Evolutionary conservation across 1,140 invertebrate genomes (phyloP), one percentile per base, ranked within the genome.

Genomic region (Penaeus vannamei): DNA sequence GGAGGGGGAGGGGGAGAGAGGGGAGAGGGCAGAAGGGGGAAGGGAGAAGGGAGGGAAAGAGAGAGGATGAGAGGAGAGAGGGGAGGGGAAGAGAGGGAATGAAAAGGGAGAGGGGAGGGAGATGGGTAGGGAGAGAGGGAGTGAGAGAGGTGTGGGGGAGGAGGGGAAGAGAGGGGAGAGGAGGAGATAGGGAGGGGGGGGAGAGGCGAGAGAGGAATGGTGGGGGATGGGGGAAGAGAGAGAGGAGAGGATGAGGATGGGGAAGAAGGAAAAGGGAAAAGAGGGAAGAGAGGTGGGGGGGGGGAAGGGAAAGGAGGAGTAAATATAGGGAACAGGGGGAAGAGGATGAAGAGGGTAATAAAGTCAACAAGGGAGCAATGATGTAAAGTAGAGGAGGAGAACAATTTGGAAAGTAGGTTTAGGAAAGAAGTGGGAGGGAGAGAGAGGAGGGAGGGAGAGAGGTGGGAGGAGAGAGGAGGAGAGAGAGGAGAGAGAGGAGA

Each of bases 1-100:
- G 46, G 77, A 80, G 32, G 36, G 77, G 36, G 32, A 80, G 77
- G 36, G 32, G 36, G 8, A 42, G 83, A 36, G 32, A 66, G 83
- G 69, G 83, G 59, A 42, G 64, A 46, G 36, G 77, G 36, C 8
- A 23, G 42, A 42, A 29, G 36, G 77, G 36, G 77, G 36, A 29
- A 23, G 22, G 36, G 32, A 42, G 77, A 42, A 46, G 36, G 66
- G 53, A n/a, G 46, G 66, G 4, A 36, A 29, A 19, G 60, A 29
- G 42, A 66, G 60, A 22, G 82, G 2, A 8, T 23, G 62, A 36
- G 7, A 36, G 3, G 53, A 32, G 53, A 59, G 36, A n/a, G 4
- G 26, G 19, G n/a, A n/a, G n/a, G 46, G 26, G 17, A 2, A 12
- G 14, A 14, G 62, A 10, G 81, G 42, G 12, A 2, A 29, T 0